Evolutionary conservation across 2,888 invertebrate genomes (phyloP).

Genomic region (Mamestra brassicae): DNA sequence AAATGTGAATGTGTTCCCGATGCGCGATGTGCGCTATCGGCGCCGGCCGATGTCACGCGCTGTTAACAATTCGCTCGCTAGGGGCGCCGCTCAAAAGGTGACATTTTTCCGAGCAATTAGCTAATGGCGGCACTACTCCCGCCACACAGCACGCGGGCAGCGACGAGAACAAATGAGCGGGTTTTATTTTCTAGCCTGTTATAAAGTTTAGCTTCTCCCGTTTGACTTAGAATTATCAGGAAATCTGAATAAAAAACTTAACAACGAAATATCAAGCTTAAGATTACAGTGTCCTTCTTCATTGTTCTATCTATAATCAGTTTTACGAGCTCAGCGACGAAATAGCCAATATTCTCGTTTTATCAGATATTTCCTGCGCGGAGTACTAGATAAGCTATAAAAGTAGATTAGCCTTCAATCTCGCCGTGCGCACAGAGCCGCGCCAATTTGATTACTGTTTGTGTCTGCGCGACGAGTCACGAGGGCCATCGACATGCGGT

Average conservation of each 20-base stretch:
- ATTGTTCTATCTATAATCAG: conserved; percentile 13
- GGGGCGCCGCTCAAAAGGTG: conserved; percentile 59
- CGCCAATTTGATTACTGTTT: conserved; percentile 51
- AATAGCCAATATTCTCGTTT: conserved; percentile 12
- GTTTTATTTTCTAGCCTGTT: background rate
- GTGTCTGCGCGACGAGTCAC: conserved; percentile 10
- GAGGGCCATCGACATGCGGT: conserved; percentile 33
- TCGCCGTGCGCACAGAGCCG: conserved; percentile 29
- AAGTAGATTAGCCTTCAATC: conserved; percentile 29
- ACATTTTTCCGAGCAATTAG: conserved; percentile 75
- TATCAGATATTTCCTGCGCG: conserved; percentile 12
- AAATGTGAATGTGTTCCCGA: conserved; percentile 8
- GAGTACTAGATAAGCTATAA: conserved; percentile 20
- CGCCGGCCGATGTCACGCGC: background rate
- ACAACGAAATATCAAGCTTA: background rate
- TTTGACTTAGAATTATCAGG: background rate
- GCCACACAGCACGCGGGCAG: conserved; percentile 37
- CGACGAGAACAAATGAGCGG: background rate
- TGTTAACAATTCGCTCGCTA: conserved; percentile 33
- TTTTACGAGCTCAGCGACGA: conserved; percentile 3
- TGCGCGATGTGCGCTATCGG: conserved; percentile 3
- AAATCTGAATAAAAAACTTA: background rate
- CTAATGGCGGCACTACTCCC: conserved; percentile 64
- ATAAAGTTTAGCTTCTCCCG: background rate
- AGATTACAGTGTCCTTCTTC: background rate